Conservation (phyloP, 2,888 invertebrate species). For the Carabus problematicus region DNA sequence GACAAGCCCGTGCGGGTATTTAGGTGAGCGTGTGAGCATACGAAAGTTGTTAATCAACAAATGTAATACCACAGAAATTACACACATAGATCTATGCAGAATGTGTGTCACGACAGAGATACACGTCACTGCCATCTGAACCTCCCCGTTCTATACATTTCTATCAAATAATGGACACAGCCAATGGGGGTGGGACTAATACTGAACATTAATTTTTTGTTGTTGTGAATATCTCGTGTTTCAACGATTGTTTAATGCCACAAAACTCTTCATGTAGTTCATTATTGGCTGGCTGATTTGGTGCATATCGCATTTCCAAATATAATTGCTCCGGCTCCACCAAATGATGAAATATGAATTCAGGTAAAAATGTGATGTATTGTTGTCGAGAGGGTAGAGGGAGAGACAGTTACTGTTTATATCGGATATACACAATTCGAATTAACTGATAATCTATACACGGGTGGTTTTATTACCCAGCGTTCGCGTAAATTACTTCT, state of each 20-base stretch:
- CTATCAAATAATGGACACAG: no score
- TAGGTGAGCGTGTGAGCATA: conserved; percentile 23
- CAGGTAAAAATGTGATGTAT: conserved; percentile 15
- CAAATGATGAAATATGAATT: conserved; percentile 13
- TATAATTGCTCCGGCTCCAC: background rate
- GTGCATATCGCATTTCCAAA: background rate
- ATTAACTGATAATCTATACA: conserved; percentile 10
- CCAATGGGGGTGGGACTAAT: no score
- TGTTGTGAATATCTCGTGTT: no score
- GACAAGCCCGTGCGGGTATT: conserved; percentile 18
- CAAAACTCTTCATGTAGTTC: no score
- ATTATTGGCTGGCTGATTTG: no score
- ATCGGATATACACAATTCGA: conserved; percentile 16
- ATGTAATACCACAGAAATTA: conserved; percentile 17
- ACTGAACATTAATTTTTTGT: no score
- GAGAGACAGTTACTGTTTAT: no score
- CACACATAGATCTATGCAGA: no score
- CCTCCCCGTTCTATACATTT: no score
- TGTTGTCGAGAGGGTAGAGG: background rate
- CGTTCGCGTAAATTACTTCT: background rate
- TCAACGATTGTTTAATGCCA: no score
- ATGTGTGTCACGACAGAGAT: no score
- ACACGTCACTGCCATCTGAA: no score
- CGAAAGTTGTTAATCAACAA: conserved; percentile 38
- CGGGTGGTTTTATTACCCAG: conserved; percentile 1